Evolutionary conservation across 2,888 invertebrate genomes (phyloP).

Genomic region (Oasisia sp.): DNA sequence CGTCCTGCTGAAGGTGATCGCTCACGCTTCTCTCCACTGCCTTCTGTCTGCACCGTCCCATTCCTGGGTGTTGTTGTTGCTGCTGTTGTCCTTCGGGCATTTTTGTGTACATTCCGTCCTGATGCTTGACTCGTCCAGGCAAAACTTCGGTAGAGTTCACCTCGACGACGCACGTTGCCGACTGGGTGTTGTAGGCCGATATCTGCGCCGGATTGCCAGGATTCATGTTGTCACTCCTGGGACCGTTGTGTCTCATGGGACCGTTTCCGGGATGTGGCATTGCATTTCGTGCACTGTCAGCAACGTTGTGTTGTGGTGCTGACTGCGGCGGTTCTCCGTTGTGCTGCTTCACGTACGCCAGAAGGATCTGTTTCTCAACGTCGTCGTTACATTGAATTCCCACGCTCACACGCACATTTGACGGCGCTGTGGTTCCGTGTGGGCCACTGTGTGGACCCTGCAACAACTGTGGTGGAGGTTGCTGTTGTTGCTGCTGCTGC

Average conservation of each 20-base stretch:
- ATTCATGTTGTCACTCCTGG: neutral
- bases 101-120: neutral
- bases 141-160: neutral
- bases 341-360: neutral
- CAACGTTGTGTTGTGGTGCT: neutral
- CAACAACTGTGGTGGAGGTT: conserved; percentile 33
- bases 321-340: neutral
- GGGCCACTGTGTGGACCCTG: conserved; percentile 28
- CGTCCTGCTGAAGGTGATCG: neutral
- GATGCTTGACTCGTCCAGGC: neutral
- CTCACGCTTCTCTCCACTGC: neutral
- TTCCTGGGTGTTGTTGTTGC: neutral
- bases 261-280: neutral
- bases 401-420: neutral
- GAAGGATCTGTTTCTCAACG: neutral
- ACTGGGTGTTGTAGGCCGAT: neutral
- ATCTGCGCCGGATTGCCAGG: neutral
- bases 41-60: neutral
- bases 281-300: neutral
- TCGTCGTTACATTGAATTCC: neutral
- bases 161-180: neutral
- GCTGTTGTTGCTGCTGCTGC: conserved; percentile 27
- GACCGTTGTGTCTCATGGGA: neutral
- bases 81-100: neutral
- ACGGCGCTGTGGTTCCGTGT: conserved; percentile 25